phyloP scores from a whole-genome alignment of 2,797 vertebrate species.

The Loris lydekkerianus region DNA sequence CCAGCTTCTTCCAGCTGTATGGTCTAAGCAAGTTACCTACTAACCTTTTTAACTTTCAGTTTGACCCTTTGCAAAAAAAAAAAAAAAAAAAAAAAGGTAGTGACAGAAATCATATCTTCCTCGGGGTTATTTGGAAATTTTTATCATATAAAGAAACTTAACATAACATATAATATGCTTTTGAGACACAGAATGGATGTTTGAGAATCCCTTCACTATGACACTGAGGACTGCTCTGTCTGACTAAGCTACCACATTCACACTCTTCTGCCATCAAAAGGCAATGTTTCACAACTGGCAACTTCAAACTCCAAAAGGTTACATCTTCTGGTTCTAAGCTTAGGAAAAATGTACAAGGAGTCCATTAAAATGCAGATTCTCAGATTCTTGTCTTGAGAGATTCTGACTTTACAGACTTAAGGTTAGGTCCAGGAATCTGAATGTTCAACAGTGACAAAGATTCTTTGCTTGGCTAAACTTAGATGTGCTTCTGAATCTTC shows the following conservation, averaged over 20 bases:
- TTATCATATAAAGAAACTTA: neutral
- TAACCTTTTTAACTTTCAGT: constrained; percentile 7
- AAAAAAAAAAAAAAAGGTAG: neutral
- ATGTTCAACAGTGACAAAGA: neutral
- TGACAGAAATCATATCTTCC: neutral
- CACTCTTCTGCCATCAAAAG: neutral
- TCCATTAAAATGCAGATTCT: neutral
- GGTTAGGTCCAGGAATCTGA: neutral
- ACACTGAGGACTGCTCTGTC: neutral
- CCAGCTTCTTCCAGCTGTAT: neutral
- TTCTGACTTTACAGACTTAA: neutral
- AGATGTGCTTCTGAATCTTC: neutral
- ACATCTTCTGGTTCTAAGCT: neutral
- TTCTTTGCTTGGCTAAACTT: neutral
- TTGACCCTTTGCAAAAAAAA: neutral
- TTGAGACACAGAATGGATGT: neutral
- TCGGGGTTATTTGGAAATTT: neutral
- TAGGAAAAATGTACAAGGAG: neutral
- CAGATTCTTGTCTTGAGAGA: neutral
- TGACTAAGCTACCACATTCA: neutral
- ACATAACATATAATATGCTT: neutral
- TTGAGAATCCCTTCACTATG: neutral
- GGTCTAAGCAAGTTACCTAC: neutral
- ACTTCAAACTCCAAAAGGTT: neutral
- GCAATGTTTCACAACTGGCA: neutral